Evolutionary conservation across 2,113 vertebrate species (phyloP), one percentile per base, ranked within the genome.

Genomic region (Sitta europaea): DNA sequence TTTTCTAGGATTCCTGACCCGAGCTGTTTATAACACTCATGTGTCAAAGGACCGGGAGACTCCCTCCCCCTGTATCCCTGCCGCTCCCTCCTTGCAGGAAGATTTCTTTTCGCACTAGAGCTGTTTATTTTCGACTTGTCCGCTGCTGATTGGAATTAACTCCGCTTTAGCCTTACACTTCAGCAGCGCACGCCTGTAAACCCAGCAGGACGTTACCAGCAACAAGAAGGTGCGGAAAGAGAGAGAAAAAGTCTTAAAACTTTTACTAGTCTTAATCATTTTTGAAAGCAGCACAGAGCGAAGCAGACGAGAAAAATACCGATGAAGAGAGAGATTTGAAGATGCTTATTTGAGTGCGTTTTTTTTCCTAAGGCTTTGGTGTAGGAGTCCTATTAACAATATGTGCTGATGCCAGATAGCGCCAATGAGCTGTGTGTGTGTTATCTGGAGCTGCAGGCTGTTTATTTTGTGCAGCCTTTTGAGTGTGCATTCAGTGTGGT

Each of bases 381-480:
- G 90, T 93, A 91, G 96, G 94, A 94, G 94, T 78, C 70, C 68
- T 74, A 85, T 82, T 90, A 95, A 94, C 87, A 82, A 72, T 78
- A 31, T 83, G 43, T 10, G 88, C 90, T 86, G 93, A 92, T 94
- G 94, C 88, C 94, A 96, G 96, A 96, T 95, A 95, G 88, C 28
- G 12, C 84, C 68, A 76, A 91, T 47, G 94, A 96, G 96, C 80
- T 73, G 23, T 65, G 75, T 35, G 68, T 76, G 93, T 75, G 94
- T 89, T 97, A 96, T 97, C 94, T 96, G 92, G 94, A 59, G 93
- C 92, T 96, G 87, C 79, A 90, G 89, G 97, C 92, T 97, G 94
- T 97, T 97, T 94, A 93, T 97, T 96, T 91, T 94, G 95, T 77
- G 67, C 95, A 95, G 90, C 80, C 77, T 94, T 95, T 94, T 29